Evolutionary conservation across 2,888 invertebrate genomes (phyloP).

Genomic region (Mellilla xanthometata): DNA sequence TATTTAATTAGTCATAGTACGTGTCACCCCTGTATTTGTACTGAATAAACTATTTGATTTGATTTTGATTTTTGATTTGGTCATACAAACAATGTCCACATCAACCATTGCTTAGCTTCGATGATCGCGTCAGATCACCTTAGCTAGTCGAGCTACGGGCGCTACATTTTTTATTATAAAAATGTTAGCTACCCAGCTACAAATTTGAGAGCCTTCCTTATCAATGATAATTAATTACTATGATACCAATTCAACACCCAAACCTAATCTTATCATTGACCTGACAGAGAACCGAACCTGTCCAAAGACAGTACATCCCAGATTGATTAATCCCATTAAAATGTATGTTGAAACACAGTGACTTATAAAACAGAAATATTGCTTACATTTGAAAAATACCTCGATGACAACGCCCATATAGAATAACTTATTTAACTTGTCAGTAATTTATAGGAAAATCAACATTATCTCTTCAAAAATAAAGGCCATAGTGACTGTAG

Average conservation of each 20-base stretch:
- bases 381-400: slow-evolving; percentile 65
- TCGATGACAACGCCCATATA: slow-evolving; percentile 60
- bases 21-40: too few species aligned
- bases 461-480: slow-evolving; percentile 6
- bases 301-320: slow-evolving; percentile 44
- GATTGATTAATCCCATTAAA: slow-evolving; percentile 77
- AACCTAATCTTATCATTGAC: slow-evolving; percentile 30
- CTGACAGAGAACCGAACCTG: slow-evolving; percentile 37
- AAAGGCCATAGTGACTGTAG: slow-evolving; percentile 18
- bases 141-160: too few species aligned
- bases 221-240: not conserved
- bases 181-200: too few species aligned
- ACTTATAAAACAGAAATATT: slow-evolving; percentile 65
- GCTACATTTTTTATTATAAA: too few species aligned
- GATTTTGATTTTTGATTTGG: too few species aligned
- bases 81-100: too few species aligned
- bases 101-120: too few species aligned
- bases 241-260: not conserved
- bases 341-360: slow-evolving; percentile 67
- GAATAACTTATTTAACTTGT: slow-evolving; percentile 31
- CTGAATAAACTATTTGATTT: too few species aligned
- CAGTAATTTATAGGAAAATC: slow-evolving; percentile 17
- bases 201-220: too few species aligned
- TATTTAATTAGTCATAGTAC: too few species aligned
- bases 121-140: too few species aligned